Evolutionary conservation across 2,797 vertebrate genomes (phyloP), one percentile per base, ranked within the genome.

Genomic region (Sarcoramphus papa): DNA sequence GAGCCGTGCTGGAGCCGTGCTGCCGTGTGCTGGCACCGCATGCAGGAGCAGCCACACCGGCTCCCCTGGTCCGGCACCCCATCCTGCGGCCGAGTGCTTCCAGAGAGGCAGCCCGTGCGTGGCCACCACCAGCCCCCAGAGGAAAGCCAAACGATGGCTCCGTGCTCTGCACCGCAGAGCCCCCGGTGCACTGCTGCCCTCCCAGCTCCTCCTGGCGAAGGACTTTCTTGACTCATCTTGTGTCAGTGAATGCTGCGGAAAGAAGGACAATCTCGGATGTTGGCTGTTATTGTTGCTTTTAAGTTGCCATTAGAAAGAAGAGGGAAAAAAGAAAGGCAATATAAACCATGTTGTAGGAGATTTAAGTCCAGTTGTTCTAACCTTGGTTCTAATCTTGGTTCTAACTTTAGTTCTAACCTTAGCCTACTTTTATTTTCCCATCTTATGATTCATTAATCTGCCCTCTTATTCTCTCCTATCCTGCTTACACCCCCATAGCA

Each of bases 51-150:
- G 12, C 74, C 48, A n/a, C 37, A 8, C 8, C 4, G 5, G 25
- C 48, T 19, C 9, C 48, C 9, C 7, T 7, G 33, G 20, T 12
- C 76, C 7, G 0, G 33, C 41, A 21, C 5, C 37, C 10, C 14
- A 1, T 43, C 24, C 14, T 10, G 57, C 2, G 3, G 30, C 76
- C 6, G 15, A 35, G 31, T 8, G 5, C 12, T 45, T 35, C 62
- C 51, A 47, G 63, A 24, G 14, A 22, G 43, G 18, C 8, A 22
- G 23, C n/a, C 22, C 10, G 0, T 17, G 41, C 1, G 5, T 40
- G 77, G 53, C 64, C 64, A 81, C n/a, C 53, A 13, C 28, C 18
- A 27, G n/a, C n/a, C 53, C 41, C 19, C 0, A 10, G 51, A 3
- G 0, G 3, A 33, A 40, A 57, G 28, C 41, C 8, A 0, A 79